Evolutionary conservation across 2,888 invertebrate species (phyloP).

Genomic region (Thecophora atra): DNA sequence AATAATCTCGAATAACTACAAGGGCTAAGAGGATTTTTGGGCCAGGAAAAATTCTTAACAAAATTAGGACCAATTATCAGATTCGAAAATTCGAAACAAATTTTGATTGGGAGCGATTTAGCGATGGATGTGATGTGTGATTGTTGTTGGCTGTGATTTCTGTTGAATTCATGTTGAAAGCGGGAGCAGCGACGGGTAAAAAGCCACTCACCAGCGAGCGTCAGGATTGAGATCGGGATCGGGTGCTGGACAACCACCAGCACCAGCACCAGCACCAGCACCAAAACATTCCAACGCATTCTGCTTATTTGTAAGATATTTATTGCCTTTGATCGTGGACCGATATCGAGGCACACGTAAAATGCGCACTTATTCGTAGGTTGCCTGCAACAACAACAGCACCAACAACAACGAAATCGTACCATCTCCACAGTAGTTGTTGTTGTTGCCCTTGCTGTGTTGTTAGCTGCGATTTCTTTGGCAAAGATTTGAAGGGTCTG

Average conservation of each 20-base stretch:
- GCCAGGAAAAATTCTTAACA: background rate
- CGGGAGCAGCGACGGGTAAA: background rate
- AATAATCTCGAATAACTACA: background rate
- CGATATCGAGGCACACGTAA: slow-evolving; percentile 65
- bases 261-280: background rate
- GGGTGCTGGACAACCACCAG: slow-evolving; percentile 6
- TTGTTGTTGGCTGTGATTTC: slow-evolving; percentile 19
- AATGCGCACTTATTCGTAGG: slow-evolving; percentile 52
- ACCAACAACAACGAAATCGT: slow-evolving; percentile 33
- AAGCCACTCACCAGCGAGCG: background rate
- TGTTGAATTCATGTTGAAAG: slow-evolving; percentile 18
- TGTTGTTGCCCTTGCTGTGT: slow-evolving; percentile 41
- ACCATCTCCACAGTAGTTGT: slow-evolving; percentile 26
- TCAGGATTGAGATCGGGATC: background rate
- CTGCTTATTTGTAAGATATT: slow-evolving; percentile 67
- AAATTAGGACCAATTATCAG: background rate
- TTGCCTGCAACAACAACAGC: slow-evolving; percentile 16
- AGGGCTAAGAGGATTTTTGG: background rate
- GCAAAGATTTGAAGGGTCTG: slow-evolving; percentile 32
- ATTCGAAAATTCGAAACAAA: slow-evolving; percentile 4
- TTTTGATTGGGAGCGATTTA: slow-evolving; percentile 7
- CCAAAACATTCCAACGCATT: slow-evolving; percentile 63
- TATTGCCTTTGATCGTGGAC: slow-evolving; percentile 66
- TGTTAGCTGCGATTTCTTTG: slow-evolving; percentile 40
- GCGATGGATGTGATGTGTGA: background rate